Conservation (phyloP, 2,888 invertebrate species). For the Spilosoma lubricipeda region DNA sequence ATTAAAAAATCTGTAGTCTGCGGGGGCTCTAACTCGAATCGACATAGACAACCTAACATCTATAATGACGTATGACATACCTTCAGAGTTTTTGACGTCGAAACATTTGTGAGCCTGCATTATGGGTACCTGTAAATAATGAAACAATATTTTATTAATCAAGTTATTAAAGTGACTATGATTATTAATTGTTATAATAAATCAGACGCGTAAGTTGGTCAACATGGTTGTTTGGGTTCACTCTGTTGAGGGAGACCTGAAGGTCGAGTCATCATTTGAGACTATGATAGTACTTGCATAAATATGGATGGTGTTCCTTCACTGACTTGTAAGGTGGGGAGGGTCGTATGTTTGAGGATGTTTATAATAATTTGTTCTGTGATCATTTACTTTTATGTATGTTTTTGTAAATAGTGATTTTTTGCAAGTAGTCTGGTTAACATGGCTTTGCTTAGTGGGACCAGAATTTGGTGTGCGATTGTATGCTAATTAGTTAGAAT, state of each 20-base stretch:
- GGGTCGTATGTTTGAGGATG: constrained; percentile 51
- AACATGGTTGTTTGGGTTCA: constrained; percentile 76
- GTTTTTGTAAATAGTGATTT: too few species aligned
- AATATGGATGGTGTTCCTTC: neutral
- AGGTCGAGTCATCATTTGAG: constrained; percentile 59
- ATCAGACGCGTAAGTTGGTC: constrained; percentile 60
- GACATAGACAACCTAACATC: too few species aligned
- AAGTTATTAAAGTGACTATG: too few species aligned
- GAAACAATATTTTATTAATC: neutral
- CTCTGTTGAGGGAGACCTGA: constrained; percentile 74
- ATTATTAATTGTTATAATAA: neutral
- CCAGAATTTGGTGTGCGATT: too few species aligned
- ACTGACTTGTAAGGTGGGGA: constrained; percentile 65
- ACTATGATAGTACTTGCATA: neutral
- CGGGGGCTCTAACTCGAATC: too few species aligned
- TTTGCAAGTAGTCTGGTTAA: constrained; percentile 60
- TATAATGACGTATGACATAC: neutral
- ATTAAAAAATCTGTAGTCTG: too few species aligned
- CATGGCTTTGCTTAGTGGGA: too few species aligned
- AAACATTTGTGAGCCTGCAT: neutral
- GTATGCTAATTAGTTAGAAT: too few species aligned
- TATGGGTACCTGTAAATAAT: neutral
- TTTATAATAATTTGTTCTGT: too few species aligned
- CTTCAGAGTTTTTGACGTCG: neutral
- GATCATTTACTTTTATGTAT: too few species aligned